Base-by-base conservation (phyloP, 1,140 invertebrate species). In the Venturia canescens region DNA sequence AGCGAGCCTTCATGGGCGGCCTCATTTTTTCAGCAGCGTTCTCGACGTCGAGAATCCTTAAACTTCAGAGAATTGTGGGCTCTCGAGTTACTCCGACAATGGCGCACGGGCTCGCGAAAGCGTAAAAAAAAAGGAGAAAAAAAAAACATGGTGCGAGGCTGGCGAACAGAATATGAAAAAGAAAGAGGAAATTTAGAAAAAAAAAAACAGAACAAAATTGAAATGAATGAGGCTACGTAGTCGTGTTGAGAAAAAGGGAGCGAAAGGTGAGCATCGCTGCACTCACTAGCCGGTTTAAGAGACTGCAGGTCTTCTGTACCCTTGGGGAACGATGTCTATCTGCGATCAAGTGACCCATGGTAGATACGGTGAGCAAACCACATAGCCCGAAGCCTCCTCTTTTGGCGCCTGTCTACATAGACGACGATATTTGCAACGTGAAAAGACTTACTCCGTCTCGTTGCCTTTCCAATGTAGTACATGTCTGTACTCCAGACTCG, bases 341-440 rank as follows among this genome's bases (percentile, higher is more conserved):
- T 69, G 66, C 66, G 66, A 69, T 69, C 66, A 31, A 69, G 66
- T 69, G 66, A 69, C 66, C 66, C 66, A 69, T 31, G 66, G 15
- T 69, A 31, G 66, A 69, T 69, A 69, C 66, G 66, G 15, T 69
- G 27, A 69, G 66, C 66, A 69, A 69, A 69, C 66, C 66, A 69
- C 66, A 69, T 69, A 69, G 66, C 66, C 66, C 66, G 66, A 31
- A 69, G 66, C 66, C 29, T 69, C 66, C 27, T 31, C 66, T 69
- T 69, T 69, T 27, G 66, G 26, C 31, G 13, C 16, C 26, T 13
- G 29, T 15, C 27, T 21, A 18, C 27, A 27, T 63, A 63, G 66
- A 18, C 66, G 27, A n/a, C 15, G n/a, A 18, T 69, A 69, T 69
- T 69, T 27, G 15, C 27, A 29, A 69, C 26, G 27, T 69, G 29